Conservation (phyloP, 2,113 vertebrate genomes). For the Stigmatopora nigra region DNA sequence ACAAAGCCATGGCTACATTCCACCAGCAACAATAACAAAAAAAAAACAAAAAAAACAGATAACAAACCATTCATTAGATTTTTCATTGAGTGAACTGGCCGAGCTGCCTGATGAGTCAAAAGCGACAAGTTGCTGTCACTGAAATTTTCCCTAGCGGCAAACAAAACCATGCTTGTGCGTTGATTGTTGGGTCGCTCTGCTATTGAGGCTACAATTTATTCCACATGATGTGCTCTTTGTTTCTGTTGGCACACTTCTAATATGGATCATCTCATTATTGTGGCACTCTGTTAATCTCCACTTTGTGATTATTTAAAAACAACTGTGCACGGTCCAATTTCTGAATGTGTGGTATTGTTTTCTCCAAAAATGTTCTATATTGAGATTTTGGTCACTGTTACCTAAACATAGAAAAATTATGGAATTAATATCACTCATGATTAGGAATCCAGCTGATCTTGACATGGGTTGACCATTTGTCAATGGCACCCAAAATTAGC, state of each 20-base stretch:
- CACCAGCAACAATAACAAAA: constrained; percentile 6
- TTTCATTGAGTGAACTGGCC: constrained; percentile 12
- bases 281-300: background rate
- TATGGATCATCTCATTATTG: background rate
- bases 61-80: constrained; percentile 8
- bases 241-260: constrained; percentile 27
- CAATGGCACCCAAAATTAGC: too few relatives aligned
- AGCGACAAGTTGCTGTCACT: constrained; percentile 33
- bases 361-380: background rate
- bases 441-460: too few relatives aligned
- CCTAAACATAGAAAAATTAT: background rate
- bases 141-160: constrained; percentile 45
- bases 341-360: background rate
- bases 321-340: background rate
- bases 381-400: background rate
- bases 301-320: background rate
- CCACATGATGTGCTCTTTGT: constrained; percentile 65
- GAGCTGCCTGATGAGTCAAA: constrained; percentile 28
- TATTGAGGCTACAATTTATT: constrained; percentile 56
- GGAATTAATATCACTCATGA: too few relatives aligned
- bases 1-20: constrained; percentile 16
- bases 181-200: constrained; percentile 47
- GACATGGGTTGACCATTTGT: too few relatives aligned
- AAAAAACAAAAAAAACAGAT: background rate
- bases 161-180: constrained; percentile 59